Evolutionary conservation across 2,113 vertebrate genomes (phyloP), one percentile per base, ranked within the genome.

Genomic region (Pundamilia nyererei): DNA sequence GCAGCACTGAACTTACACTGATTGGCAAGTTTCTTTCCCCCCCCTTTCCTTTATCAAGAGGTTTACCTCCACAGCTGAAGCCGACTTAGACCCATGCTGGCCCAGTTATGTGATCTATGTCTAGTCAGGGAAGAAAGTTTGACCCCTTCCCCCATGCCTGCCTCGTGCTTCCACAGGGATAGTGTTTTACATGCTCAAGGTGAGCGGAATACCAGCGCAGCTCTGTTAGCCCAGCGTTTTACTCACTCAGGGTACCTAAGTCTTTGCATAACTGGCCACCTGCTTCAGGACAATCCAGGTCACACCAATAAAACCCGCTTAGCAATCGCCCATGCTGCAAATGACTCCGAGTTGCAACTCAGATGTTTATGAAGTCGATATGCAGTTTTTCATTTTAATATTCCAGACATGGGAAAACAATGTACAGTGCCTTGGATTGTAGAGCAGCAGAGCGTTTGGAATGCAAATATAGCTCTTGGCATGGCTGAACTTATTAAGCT

Each of bases 101-200:
- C 83, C 87, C 89, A 88, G 90, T 90, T 88, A 93, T 87, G 85
- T 91, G 89, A 93, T 89, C 87, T 56, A 79, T 80, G 89, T 81
- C 86, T 40, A 84, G 72, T 68, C 85, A 35, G 53, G 81, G 79
- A 79, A 79, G 87, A 85, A 88, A 77, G 87, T 82, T 85, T 6
- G 81, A 70, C 89, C 92, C 92, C 90, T 86, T 91, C 80, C 90
- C 89, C 75, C 87, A 87, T 3, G 24, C 81, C 83, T 89, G 72
- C 90, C 86, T 68, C 85, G 72, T 88, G 91, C 81, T 89, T 91
- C 91, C 86, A 94, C 89, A 90, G 82, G 89, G 93, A 93, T 93
- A 94, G 84, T 93, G 90, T 95, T 93, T 93, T 93, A 93, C 89
- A 91, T 93, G 82, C 89, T 87, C 84, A 93, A 92, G 92, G 94